These are phyloP conservation scores for Drosophila limbata DNA, from an alignment of 2,888 invertebrate genomes.

Conservation along the genomic window DNA sequence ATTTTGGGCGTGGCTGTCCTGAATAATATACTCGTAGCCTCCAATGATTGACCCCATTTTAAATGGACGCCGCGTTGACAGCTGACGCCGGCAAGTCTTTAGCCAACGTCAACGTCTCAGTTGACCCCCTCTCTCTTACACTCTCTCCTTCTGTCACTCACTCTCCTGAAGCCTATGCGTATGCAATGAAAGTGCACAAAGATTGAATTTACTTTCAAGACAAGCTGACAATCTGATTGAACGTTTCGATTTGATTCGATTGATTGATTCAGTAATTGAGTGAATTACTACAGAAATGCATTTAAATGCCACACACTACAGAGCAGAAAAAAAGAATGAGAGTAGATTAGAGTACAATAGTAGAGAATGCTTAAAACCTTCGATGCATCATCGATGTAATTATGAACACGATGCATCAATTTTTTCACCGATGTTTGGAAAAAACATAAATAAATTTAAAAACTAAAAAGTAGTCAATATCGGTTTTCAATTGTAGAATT, in stretches of 20 bases:
- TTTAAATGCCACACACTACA: constrained; percentile 31
- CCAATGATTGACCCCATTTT: constrained; percentile 53
- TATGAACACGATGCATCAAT: too few species aligned
- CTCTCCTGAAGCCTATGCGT: constrained; percentile 32
- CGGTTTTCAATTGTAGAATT: too few species aligned
- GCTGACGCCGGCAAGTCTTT: constrained; percentile 44
- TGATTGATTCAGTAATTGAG: constrained; percentile 28
- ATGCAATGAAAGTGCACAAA: constrained; percentile 32
- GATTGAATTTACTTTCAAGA: constrained; percentile 23
- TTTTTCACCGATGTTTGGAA: too few species aligned
- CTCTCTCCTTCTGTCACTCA: neutral
- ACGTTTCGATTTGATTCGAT: constrained; percentile 5
- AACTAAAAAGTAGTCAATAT: too few species aligned
- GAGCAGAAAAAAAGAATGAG: neutral
- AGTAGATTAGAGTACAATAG: neutral
- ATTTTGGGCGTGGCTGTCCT: constrained; percentile 47
- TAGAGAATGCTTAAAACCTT: too few species aligned
- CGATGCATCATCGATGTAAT: too few species aligned
- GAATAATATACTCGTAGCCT: constrained; percentile 27
- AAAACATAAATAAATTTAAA: too few species aligned
- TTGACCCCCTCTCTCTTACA: neutral
- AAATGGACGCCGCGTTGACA: constrained; percentile 34
- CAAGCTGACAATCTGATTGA: constrained; percentile 10
- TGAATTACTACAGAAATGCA: constrained; percentile 24
- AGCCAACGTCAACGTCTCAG: neutral